phyloP scores from a whole-genome alignment of 1,140 invertebrate species.

The Temnothorax nylanderi region DNA sequence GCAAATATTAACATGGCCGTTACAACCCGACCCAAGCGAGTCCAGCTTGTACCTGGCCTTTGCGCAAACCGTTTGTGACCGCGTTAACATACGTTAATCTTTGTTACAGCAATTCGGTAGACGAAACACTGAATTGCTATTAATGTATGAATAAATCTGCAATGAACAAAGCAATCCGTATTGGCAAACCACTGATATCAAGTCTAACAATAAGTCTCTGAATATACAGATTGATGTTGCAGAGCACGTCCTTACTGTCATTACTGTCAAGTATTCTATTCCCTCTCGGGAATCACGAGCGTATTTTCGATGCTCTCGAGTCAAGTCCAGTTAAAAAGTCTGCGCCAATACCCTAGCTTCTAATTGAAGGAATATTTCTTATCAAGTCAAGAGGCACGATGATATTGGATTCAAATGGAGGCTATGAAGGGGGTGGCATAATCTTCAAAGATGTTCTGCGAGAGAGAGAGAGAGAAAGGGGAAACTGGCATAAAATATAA shows the following conservation, averaged over 20 bases:
- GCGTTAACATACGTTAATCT: slow-evolving; percentile 29
- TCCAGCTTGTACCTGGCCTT: slow-evolving; percentile 26
- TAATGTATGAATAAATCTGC: neutral
- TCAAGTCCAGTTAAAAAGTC: slow-evolving; percentile 35
- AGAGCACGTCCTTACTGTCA: neutral
- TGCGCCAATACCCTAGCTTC: slow-evolving; percentile 78
- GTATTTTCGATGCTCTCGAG: slow-evolving; percentile 35
- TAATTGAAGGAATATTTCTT: slow-evolving; percentile 83
- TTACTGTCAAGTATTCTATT: slow-evolving; percentile 5
- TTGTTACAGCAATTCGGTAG: slow-evolving; percentile 3
- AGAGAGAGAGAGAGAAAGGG: slow-evolving; percentile 52
- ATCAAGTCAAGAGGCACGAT: slow-evolving; percentile 77
- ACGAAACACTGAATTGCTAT: neutral
- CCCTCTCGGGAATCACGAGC: neutral
- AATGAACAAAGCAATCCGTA: neutral
- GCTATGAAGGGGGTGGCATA: slow-evolving; percentile 60
- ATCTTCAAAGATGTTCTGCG: slow-evolving; percentile 32
- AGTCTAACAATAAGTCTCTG: neutral
- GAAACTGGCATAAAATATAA: slow-evolving; percentile 83
- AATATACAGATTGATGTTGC: neutral
- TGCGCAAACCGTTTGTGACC: slow-evolving; percentile 37
- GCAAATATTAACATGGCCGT: slow-evolving; percentile 65
- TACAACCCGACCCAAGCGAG: slow-evolving; percentile 3
- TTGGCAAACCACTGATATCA: neutral
- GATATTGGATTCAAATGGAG: slow-evolving; percentile 68